phyloP scores from a whole-genome alignment of 35 echinoderm and acorn worm species.

The Diadema setosum region DNA sequence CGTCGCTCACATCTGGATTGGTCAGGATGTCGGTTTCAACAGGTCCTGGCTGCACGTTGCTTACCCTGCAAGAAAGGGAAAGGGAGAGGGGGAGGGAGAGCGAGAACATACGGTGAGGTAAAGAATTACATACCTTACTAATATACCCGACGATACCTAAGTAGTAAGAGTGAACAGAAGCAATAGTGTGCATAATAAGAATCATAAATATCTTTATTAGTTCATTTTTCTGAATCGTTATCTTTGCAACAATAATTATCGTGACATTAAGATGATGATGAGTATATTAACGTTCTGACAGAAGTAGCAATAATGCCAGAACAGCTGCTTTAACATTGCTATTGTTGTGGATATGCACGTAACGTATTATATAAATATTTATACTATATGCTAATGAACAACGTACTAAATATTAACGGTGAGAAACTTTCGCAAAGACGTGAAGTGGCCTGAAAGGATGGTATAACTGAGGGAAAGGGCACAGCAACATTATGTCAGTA shows the following conservation, averaged over 20 bases:
- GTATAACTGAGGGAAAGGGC: neutral
- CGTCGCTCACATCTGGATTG: neutral
- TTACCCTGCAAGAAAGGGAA: neutral
- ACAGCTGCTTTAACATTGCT: neutral
- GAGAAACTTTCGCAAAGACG: neutral
- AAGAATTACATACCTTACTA: neutral
- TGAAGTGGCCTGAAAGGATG: neutral
- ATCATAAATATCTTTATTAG: neutral
- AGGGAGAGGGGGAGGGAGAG: neutral
- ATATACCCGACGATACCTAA: no score
- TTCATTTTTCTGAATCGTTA: neutral
- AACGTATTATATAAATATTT: no score
- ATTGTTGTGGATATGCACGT: neutral
- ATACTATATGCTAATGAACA: no score
- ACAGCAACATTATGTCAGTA: neutral
- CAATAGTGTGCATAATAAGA: no score
- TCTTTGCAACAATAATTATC: neutral
- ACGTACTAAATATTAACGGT: no score
- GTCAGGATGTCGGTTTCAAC: neutral
- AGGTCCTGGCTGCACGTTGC: slow-evolving; percentile 9
- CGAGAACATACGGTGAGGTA: neutral
- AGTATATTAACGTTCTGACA: neutral
- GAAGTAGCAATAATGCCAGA: no score
- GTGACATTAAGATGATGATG: neutral
- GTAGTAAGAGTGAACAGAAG: neutral